Percentiles rank a stretch among this genome's conserved stretches.
These are phyloP conservation scores for Lamellibrachia luymesi DNA, from an alignment of 1,140 invertebrate genomes.

Conservation along the genomic window DNA sequence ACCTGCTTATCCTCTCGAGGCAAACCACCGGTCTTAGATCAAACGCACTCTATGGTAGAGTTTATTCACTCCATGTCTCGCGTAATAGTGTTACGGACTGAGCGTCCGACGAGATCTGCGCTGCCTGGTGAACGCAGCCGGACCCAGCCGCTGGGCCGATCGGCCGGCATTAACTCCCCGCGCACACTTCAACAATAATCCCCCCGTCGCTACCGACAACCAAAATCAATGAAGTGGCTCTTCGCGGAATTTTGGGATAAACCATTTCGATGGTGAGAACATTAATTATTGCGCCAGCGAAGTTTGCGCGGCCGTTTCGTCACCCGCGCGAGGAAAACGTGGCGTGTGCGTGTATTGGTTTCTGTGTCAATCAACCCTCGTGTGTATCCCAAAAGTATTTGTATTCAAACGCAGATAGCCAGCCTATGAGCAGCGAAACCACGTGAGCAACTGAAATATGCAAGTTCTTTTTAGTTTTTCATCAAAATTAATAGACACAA, in stretches of 20 bases:
- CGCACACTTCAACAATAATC: background rate
- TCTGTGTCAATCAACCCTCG: background rate
- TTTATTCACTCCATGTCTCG: background rate
- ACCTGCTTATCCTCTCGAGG: background rate
- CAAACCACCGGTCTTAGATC: background rate
- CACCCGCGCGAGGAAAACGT: too few species aligned
- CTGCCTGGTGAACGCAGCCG: background rate
- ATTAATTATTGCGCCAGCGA: background rate
- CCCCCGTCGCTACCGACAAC: too few species aligned
- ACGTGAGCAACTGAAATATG: background rate
- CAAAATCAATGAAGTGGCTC: background rate
- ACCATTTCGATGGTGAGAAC: background rate
- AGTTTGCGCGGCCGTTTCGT: too few species aligned
- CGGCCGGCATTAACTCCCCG: background rate
- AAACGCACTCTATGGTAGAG: background rate
- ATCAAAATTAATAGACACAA: background rate
- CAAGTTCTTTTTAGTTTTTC: background rate
- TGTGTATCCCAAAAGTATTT: background rate
- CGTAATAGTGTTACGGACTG: background rate
- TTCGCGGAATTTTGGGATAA: background rate
- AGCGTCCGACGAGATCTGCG: background rate
- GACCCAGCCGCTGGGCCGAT: background rate
- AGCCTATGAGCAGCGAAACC: background rate
- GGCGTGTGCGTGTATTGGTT: too few species aligned
- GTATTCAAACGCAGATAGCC: background rate